Evolutionary conservation across 2,113 vertebrate species (phyloP).

Genomic region (Indicator maculatus): DNA sequence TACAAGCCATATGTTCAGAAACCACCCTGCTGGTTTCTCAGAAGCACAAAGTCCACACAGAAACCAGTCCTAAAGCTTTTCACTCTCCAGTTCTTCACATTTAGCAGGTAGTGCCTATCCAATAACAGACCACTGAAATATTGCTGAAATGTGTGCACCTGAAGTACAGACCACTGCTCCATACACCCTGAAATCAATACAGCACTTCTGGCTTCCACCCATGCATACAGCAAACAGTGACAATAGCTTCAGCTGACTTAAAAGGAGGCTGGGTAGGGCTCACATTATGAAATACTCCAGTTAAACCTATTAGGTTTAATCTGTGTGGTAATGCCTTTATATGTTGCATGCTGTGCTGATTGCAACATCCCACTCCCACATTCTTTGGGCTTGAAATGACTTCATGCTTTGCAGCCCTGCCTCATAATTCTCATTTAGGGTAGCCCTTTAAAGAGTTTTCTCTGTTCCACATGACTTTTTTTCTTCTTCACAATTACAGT

Average conservation of each 20-base stretch:
- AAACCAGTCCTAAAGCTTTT: not conserved
- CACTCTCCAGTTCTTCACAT: not conserved
- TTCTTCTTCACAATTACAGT: not conserved
- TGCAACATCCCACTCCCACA: slow-evolving; percentile 27
- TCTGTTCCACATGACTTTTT: not conserved
- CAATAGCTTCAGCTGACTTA: not conserved
- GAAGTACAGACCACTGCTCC: not conserved
- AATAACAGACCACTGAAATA: not conserved
- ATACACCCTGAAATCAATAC: not conserved
- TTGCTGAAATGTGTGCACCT: not conserved
- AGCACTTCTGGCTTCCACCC: not conserved
- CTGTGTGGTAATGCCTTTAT: not conserved
- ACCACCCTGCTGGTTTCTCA: not conserved
- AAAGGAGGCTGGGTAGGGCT: not conserved
- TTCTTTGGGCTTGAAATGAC: not conserved
- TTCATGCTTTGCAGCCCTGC: not conserved
- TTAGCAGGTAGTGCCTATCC: not conserved
- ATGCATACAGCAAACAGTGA: not conserved
- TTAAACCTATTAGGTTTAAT: slow-evolving; percentile 17
- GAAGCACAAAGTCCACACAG: not conserved
- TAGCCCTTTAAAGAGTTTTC: not conserved
- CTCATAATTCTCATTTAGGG: not conserved
- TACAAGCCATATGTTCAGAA: not conserved
- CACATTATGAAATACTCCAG: slow-evolving; percentile 2
- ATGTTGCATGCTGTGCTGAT: not conserved